Evolutionary conservation across 1,140 invertebrate genomes (phyloP).

Genomic region (Lepidotrigona ventralis): DNA sequence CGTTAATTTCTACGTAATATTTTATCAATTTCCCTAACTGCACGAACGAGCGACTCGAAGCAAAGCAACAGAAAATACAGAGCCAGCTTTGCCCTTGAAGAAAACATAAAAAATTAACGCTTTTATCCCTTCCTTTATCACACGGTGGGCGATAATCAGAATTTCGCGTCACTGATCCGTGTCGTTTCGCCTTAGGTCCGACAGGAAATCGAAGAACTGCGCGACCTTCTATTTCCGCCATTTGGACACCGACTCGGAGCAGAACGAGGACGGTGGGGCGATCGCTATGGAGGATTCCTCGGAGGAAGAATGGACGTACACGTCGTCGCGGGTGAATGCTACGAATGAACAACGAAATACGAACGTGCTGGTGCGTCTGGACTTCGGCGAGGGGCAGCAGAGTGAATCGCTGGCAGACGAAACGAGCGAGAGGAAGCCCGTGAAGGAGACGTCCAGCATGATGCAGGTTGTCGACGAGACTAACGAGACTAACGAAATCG

Average conservation of each 20-base stretch:
- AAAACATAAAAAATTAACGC: neutral
- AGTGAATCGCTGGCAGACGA: constrained; percentile 39
- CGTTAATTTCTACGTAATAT: too few species aligned
- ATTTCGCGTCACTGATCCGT: constrained; percentile 1
- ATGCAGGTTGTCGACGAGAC: constrained; percentile 37
- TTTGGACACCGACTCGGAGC: constrained; percentile 90
- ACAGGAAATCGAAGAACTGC: constrained; percentile 88
- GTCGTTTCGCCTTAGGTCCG: constrained; percentile 78
- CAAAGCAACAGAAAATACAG: too few species aligned
- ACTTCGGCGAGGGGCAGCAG: constrained; percentile 67
- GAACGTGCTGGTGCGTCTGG: constrained; percentile 68
- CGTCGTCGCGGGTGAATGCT: constrained; percentile 73
- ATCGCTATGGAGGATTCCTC: constrained; percentile 82
- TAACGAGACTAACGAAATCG: constrained; percentile 24
- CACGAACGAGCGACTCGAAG: too few species aligned
- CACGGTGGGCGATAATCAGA: neutral
- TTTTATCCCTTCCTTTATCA: neutral
- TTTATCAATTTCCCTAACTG: too few species aligned
- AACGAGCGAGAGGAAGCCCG: constrained; percentile 35
- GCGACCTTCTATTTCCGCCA: constrained; percentile 92
- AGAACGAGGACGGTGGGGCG: constrained; percentile 67
- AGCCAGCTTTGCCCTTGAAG: neutral
- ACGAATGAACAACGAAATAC: constrained; percentile 59
- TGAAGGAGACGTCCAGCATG: constrained; percentile 12
- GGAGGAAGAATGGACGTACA: constrained; percentile 88